These are phyloP conservation scores for Metacarcinus magister DNA, from an alignment of 2,888 invertebrate species.

Conservation along the genomic window DNA sequence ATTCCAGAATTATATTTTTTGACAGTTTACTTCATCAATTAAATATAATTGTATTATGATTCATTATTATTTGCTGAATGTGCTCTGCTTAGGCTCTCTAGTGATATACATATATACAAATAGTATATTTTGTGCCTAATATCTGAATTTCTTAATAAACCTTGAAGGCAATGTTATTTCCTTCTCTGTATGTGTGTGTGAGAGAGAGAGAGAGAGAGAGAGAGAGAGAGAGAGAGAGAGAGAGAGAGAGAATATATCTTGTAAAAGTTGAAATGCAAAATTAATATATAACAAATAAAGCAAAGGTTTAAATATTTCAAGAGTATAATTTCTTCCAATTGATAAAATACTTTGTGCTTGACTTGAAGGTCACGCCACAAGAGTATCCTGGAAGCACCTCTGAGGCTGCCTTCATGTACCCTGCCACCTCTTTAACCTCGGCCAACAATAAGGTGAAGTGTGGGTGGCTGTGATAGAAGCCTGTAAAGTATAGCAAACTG, in stretches of 20 bases:
- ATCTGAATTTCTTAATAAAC: slow-evolving; percentile 44
- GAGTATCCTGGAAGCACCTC: not conserved
- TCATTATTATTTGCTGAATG: not conserved
- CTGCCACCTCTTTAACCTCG: not conserved
- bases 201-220: not conserved
- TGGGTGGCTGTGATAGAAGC: too few relatives aligned
- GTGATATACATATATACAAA: slow-evolving; percentile 41
- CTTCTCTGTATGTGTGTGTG: not conserved
- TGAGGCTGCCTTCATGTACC: not conserved
- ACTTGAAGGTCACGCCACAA: not conserved
- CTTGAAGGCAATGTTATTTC: slow-evolving; percentile 6
- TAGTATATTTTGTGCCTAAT: slow-evolving; percentile 49
- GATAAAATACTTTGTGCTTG: not conserved
- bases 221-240: not conserved
- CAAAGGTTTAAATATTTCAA: not conserved
- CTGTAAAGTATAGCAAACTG: too few relatives aligned
- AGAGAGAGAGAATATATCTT: too few relatives aligned
- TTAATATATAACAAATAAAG: not conserved
- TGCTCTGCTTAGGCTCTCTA: slow-evolving; percentile 42
- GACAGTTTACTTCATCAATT: not conserved
- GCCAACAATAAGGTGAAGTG: not conserved
- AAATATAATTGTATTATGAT: not conserved
- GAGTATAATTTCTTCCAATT: not conserved
- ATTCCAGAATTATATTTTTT: not conserved
- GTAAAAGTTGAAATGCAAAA: not conserved